These are phyloP conservation scores for Echinarachnius parma DNA, from an alignment of 53 echinoderm and acorn worm species.

Conservation along the genomic window DNA sequence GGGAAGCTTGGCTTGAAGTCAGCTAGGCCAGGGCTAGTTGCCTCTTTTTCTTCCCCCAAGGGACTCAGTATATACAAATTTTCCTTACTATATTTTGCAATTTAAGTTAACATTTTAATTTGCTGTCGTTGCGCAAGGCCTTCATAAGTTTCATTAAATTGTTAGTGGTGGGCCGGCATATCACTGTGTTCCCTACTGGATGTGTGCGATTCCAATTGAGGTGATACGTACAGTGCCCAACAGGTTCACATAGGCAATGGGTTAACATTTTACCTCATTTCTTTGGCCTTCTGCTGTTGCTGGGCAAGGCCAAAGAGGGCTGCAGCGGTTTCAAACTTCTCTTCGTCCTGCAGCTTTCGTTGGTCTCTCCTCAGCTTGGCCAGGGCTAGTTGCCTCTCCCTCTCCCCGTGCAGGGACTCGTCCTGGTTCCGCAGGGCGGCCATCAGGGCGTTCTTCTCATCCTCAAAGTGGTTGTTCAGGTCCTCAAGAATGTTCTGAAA, in stretches of 20 bases:
- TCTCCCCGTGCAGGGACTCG: slow-evolving; percentile 59
- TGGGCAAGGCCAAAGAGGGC: slow-evolving; percentile 87
- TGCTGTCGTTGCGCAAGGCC: no score
- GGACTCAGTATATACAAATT: no score
- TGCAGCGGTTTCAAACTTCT: slow-evolving; percentile 87
- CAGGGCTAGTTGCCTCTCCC: slow-evolving; percentile 87
- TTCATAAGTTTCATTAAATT: no score
- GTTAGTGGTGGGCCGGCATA: no score
- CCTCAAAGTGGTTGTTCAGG: slow-evolving; percentile 89
- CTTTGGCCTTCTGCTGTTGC: slow-evolving; percentile 70
- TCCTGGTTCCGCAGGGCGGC: slow-evolving; percentile 67
- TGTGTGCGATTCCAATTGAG: no score
- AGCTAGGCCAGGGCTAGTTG: slow-evolving; percentile 91
- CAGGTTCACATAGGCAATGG: no score
- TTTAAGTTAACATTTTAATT: no score
- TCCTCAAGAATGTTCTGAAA: slow-evolving; percentile 83
- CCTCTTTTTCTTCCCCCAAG: slow-evolving; percentile 77
- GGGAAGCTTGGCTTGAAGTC: slow-evolving; percentile 77
- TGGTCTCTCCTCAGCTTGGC: slow-evolving; percentile 88
- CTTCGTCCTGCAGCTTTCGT: slow-evolving; percentile 78
- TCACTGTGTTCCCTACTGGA: no score
- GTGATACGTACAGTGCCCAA: no score
- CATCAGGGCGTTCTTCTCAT: slow-evolving; percentile 81
- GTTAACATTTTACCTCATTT: slow-evolving; percentile 77
- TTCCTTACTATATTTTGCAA: no score